phyloP scores from a whole-genome alignment of 2,113 vertebrate species.

The Perognathus longimembris region DNA sequence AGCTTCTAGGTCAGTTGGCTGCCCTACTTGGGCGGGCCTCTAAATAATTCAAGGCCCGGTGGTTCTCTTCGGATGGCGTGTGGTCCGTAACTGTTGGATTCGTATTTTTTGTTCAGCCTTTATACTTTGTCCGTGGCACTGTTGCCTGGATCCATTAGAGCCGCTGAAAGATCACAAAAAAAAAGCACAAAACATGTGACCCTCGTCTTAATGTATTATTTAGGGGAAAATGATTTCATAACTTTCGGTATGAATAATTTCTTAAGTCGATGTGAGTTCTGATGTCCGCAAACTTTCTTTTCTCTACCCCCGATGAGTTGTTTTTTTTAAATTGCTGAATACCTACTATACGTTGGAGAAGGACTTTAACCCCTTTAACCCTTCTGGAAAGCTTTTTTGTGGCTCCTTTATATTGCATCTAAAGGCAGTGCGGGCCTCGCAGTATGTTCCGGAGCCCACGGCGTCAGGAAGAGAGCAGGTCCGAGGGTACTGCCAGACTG shows the following conservation, averaged over 20 bases:
- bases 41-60: not conserved
- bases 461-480: too few relatives aligned
- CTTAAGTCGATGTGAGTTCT: not conserved
- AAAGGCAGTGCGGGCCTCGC: not conserved
- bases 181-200: not conserved
- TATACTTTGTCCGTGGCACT: not conserved
- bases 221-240: not conserved
- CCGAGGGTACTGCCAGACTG: not conserved
- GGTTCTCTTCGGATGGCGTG: not conserved
- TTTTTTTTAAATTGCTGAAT: not conserved
- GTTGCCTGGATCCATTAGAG: not conserved
- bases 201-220: not conserved
- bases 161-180: not conserved
- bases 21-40: not conserved
- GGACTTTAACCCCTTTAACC: not conserved
- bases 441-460: not conserved
- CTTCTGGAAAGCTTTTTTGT: not conserved
- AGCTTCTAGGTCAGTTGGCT: not conserved
- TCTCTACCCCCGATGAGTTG: not conserved
- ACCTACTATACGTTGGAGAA: conserved; percentile 18
- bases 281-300: not conserved
- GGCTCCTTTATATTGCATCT: not conserved
- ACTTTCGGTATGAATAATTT: conserved; percentile 1
- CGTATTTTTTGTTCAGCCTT: not conserved
- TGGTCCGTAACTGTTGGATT: not conserved